Conservation (phyloP, 2,797 vertebrate species). For the Silurus lanzhouensis region DNA sequence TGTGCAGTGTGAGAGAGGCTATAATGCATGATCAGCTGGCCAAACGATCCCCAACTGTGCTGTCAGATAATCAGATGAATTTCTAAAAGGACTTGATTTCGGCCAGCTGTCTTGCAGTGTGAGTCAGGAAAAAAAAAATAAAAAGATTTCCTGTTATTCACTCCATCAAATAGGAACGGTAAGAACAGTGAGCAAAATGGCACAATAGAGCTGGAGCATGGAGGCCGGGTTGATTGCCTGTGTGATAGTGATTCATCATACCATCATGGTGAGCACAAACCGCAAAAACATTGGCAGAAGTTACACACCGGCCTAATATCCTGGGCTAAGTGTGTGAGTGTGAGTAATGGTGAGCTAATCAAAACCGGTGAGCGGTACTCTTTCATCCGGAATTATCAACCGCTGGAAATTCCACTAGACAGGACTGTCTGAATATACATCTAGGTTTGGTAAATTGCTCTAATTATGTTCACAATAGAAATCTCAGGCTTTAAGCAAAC, state of each 20-base stretch:
- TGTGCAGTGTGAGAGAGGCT: not conserved
- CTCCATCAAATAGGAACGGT: not conserved
- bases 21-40: slow-evolving; percentile 1
- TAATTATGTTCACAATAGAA: not conserved
- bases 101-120: not conserved
- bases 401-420: not conserved
- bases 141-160: not conserved
- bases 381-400: not conserved
- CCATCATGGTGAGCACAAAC: not conserved
- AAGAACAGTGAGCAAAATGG: not conserved
- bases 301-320: not conserved
- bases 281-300: not conserved
- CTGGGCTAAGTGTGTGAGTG: not conserved
- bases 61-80: not conserved
- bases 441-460: not conserved
- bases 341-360: slow-evolving; percentile 6
- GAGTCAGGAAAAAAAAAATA: not conserved
- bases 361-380: not conserved
- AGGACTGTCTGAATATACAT: not conserved
- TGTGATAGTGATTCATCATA: not conserved
- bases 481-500: not conserved
- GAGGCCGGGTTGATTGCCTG: not conserved
- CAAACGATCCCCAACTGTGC: not conserved
- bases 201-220: slow-evolving; percentile 1
- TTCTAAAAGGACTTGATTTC: not conserved